Conservation (phyloP, 2,797 vertebrate genomes). For the Paedocypris micromegethes region DNA sequence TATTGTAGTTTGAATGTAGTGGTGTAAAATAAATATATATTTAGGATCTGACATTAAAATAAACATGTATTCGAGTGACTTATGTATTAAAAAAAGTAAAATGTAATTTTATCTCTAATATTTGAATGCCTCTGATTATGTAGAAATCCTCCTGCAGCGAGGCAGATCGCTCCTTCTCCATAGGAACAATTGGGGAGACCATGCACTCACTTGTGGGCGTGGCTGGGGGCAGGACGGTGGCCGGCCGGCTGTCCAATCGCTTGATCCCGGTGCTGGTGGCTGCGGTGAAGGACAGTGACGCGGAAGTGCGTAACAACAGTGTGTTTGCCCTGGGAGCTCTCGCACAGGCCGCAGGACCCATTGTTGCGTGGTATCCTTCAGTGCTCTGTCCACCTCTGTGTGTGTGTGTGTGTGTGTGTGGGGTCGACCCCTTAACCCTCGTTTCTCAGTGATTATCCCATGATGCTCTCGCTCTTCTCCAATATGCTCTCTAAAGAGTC, state of each 20-base stretch:
- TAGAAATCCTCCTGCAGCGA: slow-evolving; percentile 78
- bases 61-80: no score
- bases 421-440: slow-evolving; percentile 57
- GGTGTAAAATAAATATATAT: no score
- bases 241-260: slow-evolving; percentile 72
- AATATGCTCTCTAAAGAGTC: slow-evolving; percentile 75
- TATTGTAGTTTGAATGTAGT: no score
- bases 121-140: not conserved
- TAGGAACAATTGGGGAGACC: slow-evolving; percentile 77
- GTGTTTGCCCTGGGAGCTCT: slow-evolving; percentile 81
- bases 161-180: slow-evolving; percentile 82
- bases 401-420: slow-evolving; percentile 35
- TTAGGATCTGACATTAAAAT: no score
- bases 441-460: slow-evolving; percentile 74
- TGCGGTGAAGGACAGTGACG: slow-evolving; percentile 68
- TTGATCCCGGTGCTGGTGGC: slow-evolving; percentile 73
- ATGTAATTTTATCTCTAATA: no score
- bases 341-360: slow-evolving; percentile 73
- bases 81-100: no score
- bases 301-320: slow-evolving; percentile 85
- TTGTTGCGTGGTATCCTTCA: slow-evolving; percentile 79
- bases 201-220: slow-evolving; percentile 67
- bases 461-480: slow-evolving; percentile 79
- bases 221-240: slow-evolving; percentile 61
- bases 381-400: not conserved